Evolutionary conservation across 2,888 invertebrate genomes (phyloP).

Genomic region (Ichneumon xanthorius): DNA sequence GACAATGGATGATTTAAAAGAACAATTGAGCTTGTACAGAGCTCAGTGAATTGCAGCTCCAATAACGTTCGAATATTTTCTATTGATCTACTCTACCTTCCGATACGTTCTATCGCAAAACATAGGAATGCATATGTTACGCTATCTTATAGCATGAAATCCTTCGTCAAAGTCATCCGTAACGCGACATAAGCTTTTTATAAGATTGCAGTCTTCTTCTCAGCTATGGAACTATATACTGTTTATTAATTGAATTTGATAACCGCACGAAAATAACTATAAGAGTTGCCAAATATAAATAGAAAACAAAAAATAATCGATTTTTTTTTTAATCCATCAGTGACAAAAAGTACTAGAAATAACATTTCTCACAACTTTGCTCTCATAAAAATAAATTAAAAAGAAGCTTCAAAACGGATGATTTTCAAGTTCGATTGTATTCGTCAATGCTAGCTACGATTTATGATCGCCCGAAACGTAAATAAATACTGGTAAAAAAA

Average conservation of each 20-base stretch:
- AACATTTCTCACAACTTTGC: background rate
- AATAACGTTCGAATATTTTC: slow-evolving; percentile 16
- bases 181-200: background rate
- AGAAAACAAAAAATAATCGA: background rate
- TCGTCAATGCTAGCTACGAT: background rate
- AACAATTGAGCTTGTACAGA: slow-evolving; percentile 70
- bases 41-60: slow-evolving; percentile 54
- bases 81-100: slow-evolving; percentile 3
- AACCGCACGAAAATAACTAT: slow-evolving; percentile 26
- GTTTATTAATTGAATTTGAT: slow-evolving; percentile 2
- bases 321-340: background rate
- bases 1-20: slow-evolving; percentile 69
- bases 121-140: slow-evolving; percentile 19
- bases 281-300: background rate
- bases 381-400: background rate
- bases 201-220: background rate
- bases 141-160: slow-evolving; percentile 30
- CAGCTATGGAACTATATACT: background rate
- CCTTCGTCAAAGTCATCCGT: background rate
- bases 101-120: background rate
- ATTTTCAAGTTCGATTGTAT: background rate
- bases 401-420: background rate
- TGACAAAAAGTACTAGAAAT: background rate
- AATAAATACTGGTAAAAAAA: background rate
- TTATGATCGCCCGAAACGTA: background rate